phyloP scores from a whole-genome alignment of 2,113 vertebrate genomes.

The Zeus faber region DNA sequence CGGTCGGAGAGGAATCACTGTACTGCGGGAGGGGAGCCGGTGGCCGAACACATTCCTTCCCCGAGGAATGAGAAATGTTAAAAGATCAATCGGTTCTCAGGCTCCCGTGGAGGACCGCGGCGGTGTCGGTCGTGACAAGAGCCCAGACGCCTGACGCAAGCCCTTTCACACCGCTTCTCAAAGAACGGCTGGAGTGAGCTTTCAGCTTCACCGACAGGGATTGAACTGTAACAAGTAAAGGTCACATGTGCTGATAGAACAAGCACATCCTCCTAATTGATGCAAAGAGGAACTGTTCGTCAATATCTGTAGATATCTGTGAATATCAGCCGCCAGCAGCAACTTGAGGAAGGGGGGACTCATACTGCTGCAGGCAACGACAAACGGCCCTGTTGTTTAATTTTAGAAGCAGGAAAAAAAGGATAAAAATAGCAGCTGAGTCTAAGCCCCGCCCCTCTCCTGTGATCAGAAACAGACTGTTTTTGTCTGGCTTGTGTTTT shows the following conservation, averaged over 20 bases:
- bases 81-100: slow-evolving; percentile 26
- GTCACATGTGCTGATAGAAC: too few species aligned
- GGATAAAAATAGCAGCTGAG: slow-evolving; percentile 42
- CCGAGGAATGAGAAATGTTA: slow-evolving; percentile 15
- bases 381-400: slow-evolving; percentile 36
- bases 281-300: too few species aligned
- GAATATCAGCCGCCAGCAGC: slow-evolving; percentile 16
- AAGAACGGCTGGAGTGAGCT: slow-evolving; percentile 37
- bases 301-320: too few species aligned
- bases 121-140: too few species aligned
- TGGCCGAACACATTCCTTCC: slow-evolving; percentile 1
- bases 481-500: slow-evolving; percentile 26
- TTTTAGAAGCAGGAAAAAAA: slow-evolving; percentile 34
- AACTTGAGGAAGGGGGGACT: slow-evolving; percentile 13
- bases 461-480: slow-evolving; percentile 41
- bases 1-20: not conserved
- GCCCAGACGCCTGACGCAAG: too few species aligned
- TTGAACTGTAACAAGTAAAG: too few species aligned
- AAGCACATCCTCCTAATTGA: too few species aligned
- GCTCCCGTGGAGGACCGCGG: slow-evolving; percentile 15
- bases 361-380: slow-evolving; percentile 20
- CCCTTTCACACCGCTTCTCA: slow-evolving; percentile 35
- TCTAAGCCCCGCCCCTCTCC: slow-evolving; percentile 12
- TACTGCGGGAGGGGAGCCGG: not conserved
- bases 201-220: too few species aligned